Evolutionary conservation across 1,140 invertebrate genomes (phyloP), one percentile per base, ranked within the genome.

Genomic region (Cylas formicarius): DNA sequence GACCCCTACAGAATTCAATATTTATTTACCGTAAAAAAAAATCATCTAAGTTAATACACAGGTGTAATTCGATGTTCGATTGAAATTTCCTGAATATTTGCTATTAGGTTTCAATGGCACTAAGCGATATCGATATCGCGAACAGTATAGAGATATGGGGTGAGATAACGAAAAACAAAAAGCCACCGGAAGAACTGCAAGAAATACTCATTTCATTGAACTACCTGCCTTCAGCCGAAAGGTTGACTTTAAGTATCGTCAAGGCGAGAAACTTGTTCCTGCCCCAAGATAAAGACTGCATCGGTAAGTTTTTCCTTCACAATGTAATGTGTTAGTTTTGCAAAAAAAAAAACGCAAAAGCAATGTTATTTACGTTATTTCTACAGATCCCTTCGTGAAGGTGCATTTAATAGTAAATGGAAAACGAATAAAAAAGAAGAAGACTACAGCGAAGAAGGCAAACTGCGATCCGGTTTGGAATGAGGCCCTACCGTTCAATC

Each of bases 391-490:
- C 3, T 92, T 86, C 61, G 90, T 93, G 1, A 95, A 95, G 72
- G 86, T 92, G 22, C 90, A 87, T 66, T 67, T 92, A 10, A 71
- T 93, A 29, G 83, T 87, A 41, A 89, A 88, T 53, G 87, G 87
- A 16, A 87, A 83, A 56, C 73, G 77, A 39, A 75, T 82, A n/a
- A 96, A 95, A 68, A 74, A 74, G 50, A 95, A 94, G 67, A 94
- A 94, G 75, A 93, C 90, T 60, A 86, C 86, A 18, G 84, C 89
- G 33, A 80, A 87, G 43, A 84, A 90, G 64, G 82, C 83, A 57
- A 88, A 82, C 9, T 75, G 80, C 24, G 87, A 89, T 71, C 90
- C 91, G n/a, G 83, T 91, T 6, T 96, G 93, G 86, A 94, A 95
- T 65, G 90, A 96, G 67, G 88, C 89, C 3, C 79, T 94, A 52